phyloP scores from a whole-genome alignment of 2,113 vertebrate species.

The Cnemophilus loriae region DNA sequence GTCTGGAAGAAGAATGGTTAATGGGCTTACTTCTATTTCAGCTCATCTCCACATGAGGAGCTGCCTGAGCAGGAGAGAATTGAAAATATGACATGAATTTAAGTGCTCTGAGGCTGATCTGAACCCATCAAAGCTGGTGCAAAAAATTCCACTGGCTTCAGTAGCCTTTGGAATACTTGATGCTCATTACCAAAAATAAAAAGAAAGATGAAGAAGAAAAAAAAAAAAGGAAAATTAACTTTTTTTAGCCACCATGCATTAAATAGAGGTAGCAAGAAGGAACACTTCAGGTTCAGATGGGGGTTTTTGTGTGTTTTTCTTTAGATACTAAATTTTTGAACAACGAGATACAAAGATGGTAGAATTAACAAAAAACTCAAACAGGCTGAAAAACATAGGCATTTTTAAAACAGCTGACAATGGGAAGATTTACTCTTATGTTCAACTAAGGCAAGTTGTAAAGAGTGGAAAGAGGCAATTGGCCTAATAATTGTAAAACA shows the following conservation, averaged over 20 bases:
- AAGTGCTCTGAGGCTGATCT: constrained; percentile 2
- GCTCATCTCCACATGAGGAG: constrained; percentile 17
- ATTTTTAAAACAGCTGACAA: background rate
- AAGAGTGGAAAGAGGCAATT: background rate
- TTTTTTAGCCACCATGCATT: background rate
- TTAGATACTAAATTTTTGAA: background rate
- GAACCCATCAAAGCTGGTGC: background rate
- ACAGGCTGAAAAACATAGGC: background rate
- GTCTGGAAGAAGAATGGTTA: constrained; percentile 34
- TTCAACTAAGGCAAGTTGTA: background rate
- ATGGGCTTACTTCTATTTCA: constrained; percentile 39
- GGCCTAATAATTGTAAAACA: background rate
- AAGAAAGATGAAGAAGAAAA: background rate
- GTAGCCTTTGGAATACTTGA: background rate
- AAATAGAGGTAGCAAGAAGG: background rate
- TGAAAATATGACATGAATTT: constrained; percentile 20
- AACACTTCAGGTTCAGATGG: background rate
- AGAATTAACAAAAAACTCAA: background rate
- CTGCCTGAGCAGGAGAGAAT: background rate
- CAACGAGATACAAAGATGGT: background rate
- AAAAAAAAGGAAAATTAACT: background rate
- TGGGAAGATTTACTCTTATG: background rate
- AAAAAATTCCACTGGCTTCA: background rate
- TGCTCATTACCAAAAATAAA: background rate
- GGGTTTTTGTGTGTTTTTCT: background rate